phyloP scores from a whole-genome alignment of 1,140 invertebrate genomes.

The Habropoda laboriosa region DNA sequence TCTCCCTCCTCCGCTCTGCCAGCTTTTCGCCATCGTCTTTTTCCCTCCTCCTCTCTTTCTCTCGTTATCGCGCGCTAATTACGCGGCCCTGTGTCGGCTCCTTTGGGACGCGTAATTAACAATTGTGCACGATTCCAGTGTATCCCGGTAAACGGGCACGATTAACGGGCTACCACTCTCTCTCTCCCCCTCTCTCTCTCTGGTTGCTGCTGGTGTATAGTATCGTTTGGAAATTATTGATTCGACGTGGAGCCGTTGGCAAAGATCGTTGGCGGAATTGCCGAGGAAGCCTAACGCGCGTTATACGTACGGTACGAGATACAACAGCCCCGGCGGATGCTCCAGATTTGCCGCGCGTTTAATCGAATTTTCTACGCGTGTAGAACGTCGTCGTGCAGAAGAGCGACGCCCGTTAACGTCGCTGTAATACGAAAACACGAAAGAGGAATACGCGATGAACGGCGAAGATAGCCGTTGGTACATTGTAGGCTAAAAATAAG shows the following conservation, averaged over 20 bases:
- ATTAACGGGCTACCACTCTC: too few relatives aligned
- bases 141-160: neutral
- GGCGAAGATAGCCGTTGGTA: neutral
- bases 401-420: neutral
- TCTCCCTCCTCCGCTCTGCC: conserved; percentile 22
- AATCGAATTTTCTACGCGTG: neutral
- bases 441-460: neutral
- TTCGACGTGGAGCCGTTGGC: neutral
- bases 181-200: too few relatives aligned
- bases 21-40: neutral
- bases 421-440: neutral
- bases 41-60: neutral
- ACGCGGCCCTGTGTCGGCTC: neutral
- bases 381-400: neutral
- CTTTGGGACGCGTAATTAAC: conserved; percentile 21
- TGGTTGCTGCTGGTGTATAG: too few relatives aligned
- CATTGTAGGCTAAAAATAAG: neutral
- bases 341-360: neutral
- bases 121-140: neutral
- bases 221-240: neutral
- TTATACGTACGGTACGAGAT: too few relatives aligned
- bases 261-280: neutral
- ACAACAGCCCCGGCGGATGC: neutral
- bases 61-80: conserved; percentile 12
- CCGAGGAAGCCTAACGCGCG: neutral